Evolutionary conservation across 2,797 vertebrate genomes (phyloP), one percentile per base, ranked within the genome.

Genomic region (Acanthurus tractus): DNA sequence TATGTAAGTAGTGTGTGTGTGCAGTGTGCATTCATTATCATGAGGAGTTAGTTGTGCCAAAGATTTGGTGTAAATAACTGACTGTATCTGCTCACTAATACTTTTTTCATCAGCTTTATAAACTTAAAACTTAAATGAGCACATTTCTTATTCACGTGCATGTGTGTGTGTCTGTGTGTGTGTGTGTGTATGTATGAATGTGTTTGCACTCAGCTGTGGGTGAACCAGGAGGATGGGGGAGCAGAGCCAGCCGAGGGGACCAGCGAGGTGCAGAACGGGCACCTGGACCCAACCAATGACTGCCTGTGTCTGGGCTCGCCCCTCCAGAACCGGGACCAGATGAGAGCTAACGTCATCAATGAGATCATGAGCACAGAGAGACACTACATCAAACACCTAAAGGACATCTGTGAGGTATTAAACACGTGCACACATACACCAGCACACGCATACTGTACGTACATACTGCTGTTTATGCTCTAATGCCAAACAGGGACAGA

Each of bases 301-400:
- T 99, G 98, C 93, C 95, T 99, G 73, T 99, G 98, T 88, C 95
- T 99, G 77, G 97, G 98, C 90, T 96, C 97, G 56, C 96, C 97
- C 57, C 95, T 97, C 49, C 98, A 99, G 94, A 98, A 99, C 95
- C 95, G 98, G n/a, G 97, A 99, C 94, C 97, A 99, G 94, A 99
- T 99, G 98, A 97, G 98, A 89, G 97, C 98, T 74, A 99, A 99
- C n/a, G 98, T 99, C 94, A 98, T 99, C 94, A 98, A 99, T 73
- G 98, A 99, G 93, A 99, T 99, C 90, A 99, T 99, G 97, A 98
- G 97, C 95, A 99, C 98, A 22, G 98, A 99, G 91, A 96, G 97
- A 82, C 97, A 98, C 93, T 99, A 97, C 91, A 98, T 99, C 93
- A 99, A 98, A 89, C 98, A 99, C 90, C 96, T 99, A 90, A 98